These are phyloP conservation scores for Perca fluviatilis DNA, from an alignment of 2,113 vertebrate species.

Conservation along the genomic window DNA sequence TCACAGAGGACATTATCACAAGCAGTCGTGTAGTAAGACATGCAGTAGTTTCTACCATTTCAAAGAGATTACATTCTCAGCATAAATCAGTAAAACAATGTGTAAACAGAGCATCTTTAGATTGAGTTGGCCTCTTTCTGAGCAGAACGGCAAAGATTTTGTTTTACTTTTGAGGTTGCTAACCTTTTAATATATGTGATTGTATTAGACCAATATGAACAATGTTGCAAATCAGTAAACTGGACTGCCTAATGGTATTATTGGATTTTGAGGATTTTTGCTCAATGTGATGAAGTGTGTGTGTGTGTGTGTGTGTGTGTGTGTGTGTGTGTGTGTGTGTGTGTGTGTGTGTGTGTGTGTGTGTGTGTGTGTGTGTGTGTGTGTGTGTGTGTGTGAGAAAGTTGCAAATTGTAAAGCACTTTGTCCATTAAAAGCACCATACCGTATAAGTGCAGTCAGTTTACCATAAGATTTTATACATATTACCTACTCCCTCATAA, in stretches of 20 bases:
- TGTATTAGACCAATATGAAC: not conserved
- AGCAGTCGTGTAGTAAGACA: not conserved
- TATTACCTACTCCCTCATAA: not conserved
- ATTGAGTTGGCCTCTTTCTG: not conserved
- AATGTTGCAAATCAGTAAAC: not conserved
- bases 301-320: not conserved
- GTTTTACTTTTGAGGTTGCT: not conserved
- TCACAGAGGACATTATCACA: conserved; percentile 26
- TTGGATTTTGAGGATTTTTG: not conserved
- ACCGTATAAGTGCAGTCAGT: not conserved
- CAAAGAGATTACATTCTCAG: not conserved
- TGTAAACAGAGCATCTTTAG: not conserved
- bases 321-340: not conserved
- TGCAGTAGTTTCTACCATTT: not conserved
- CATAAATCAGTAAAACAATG: not conserved
- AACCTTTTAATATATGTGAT: not conserved
- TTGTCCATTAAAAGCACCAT: not conserved
- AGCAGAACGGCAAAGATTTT: not conserved
- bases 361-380: no score
- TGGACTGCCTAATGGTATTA: not conserved
- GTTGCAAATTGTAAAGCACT: not conserved
- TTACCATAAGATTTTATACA: not conserved
- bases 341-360: not conserved
- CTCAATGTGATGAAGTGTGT: not conserved
- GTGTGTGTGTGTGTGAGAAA: no score